Evolutionary conservation across 2,888 invertebrate species (phyloP).

Genomic region (Diadegma fenestrale): DNA sequence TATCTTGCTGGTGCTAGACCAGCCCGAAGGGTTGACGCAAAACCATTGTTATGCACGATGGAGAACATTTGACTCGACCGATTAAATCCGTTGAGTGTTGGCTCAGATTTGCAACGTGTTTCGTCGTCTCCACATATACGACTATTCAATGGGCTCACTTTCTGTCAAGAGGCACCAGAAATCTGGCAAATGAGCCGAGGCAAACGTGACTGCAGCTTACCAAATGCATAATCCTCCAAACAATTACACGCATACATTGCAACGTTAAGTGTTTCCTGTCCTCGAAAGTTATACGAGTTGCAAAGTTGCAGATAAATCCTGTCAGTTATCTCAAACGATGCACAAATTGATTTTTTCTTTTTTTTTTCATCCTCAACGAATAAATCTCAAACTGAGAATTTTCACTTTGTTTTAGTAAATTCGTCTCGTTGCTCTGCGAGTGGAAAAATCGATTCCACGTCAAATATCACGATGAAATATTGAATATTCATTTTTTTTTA

Average conservation of each 20-base stretch:
- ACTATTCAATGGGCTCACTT: background rate
- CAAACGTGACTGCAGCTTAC: background rate
- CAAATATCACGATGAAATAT: background rate
- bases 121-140: background rate
- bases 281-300: background rate
- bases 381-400: background rate
- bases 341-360: background rate
- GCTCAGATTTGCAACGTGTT: conserved; percentile 13
- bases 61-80: conserved; percentile 41
- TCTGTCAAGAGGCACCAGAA: background rate
- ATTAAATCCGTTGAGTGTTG: conserved; percentile 15
- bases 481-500: too few species aligned
- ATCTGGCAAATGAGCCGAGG: background rate
- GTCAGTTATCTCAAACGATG: background rate
- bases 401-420: background rate
- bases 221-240: conserved; percentile 9
- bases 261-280: conserved; percentile 6
- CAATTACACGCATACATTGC: conserved; percentile 13
- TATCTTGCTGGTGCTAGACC: conserved; percentile 34
- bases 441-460: background rate
- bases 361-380: background rate
- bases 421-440: background rate
- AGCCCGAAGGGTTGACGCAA: conserved; percentile 35
- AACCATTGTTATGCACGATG: conserved; percentile 42
- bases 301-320: background rate